Evolutionary conservation across 2,888 invertebrate genomes (phyloP), one percentile per base, ranked within the genome.

Genomic region (Reticulitermes lucifugus): DNA sequence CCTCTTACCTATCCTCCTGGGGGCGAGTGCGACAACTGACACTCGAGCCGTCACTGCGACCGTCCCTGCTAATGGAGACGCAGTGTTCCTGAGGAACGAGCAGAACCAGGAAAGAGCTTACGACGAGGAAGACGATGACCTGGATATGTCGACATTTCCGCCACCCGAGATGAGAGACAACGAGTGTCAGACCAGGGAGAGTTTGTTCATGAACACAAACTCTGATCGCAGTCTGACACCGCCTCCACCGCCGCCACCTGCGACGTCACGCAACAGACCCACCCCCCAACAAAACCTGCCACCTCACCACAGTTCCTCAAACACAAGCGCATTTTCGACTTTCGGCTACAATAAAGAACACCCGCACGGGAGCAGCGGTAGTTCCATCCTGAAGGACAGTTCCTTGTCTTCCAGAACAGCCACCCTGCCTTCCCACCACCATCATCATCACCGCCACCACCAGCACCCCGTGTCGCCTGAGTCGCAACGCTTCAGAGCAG

Each of bases 151-250:
- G 25, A 60, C 83, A 22, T 84, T 73, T 55, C 82, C 84, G 9
- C 79, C 91, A 85, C 92, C 93, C 3, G 94, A 94, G 89, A 95
- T 94, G 93, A 93, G 94, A 88, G 95, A 95, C 90, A 95, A 93
- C 90, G 95, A 94, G 83, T 97, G 97, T 89, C 97, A 97, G 90
- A 97, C 97, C 0, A 93, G 97, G 88, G 97, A 96, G 90, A 96
- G 96, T 89, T 91, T 96, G 59, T 95, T 96, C 84, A 83, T 85
- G 65, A 85, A 91, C 87, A 90, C 89, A 87, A 90, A 90, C 12
- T 90, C 91, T 22, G 90, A 90, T 87, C 90, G 90, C 87, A 91
- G 91, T 88, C 65, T 89, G 88, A 86, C 89, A 88, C 85, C 89
- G 89, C 88, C 86, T 91, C 92, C 83, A 89, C 92, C 35, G 91